Conservation (phyloP, 2,888 invertebrate species). For the Willowsia nigromaculata region DNA sequence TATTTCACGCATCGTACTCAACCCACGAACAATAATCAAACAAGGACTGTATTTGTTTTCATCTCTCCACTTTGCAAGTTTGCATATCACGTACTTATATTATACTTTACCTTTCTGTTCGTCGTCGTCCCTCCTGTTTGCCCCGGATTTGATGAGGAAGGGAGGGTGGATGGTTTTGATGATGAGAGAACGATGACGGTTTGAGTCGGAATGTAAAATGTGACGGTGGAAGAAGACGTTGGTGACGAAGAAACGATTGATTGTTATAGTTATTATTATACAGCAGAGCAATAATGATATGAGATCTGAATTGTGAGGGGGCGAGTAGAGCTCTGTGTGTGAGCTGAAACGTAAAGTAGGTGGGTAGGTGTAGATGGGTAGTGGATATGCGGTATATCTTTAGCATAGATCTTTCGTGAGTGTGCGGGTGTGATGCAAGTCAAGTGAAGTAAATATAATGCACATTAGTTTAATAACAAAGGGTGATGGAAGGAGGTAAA, state of each 20-base stretch:
- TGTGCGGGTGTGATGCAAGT: slow-evolving; percentile 37
- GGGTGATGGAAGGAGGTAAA: slow-evolving; percentile 33
- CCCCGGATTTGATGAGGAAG: slow-evolving; percentile 54
- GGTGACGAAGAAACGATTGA: slow-evolving; percentile 65
- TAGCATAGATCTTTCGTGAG: slow-evolving; percentile 16
- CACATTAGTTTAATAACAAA: slow-evolving; percentile 65
- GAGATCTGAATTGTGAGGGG: slow-evolving; percentile 37
- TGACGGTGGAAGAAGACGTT: neutral
- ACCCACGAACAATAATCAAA: slow-evolving; percentile 65
- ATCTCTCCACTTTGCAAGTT: slow-evolving; percentile 54
- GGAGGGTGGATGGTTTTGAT: slow-evolving; percentile 42
- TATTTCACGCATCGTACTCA: slow-evolving; percentile 40
- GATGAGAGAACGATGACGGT: neutral
- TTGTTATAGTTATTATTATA: slow-evolving; percentile 45
- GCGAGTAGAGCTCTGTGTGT: neutral
- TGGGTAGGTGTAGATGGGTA: neutral
- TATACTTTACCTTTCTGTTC: neutral
- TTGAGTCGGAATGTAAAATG: too few species aligned
- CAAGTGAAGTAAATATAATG: slow-evolving; percentile 67
- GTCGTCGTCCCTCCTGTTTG: slow-evolving; percentile 1
- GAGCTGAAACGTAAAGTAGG: slow-evolving; percentile 1
- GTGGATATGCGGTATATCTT: neutral
- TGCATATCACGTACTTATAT: slow-evolving; percentile 40
- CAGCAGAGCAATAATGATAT: slow-evolving; percentile 4
- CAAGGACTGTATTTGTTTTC: slow-evolving; percentile 62